Percentiles rank a stretch among this genome's conserved stretches.
phyloP scores from a whole-genome alignment of 2,888 invertebrate species.

The Dynastes hyllus region DNA sequence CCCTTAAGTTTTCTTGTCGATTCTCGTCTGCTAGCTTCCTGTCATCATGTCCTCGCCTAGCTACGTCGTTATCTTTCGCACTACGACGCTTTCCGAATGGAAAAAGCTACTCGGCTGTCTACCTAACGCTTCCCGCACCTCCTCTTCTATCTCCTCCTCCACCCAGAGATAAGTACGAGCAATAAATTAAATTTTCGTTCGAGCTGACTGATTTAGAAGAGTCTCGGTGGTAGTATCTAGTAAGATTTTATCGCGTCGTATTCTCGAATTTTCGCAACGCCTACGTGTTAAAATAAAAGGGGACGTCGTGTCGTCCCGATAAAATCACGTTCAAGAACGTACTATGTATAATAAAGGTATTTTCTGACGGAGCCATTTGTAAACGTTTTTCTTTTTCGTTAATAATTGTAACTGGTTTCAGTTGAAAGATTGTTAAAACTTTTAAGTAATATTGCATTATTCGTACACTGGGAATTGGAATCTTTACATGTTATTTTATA shows the following conservation, averaged over 20 bases:
- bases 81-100: constrained; percentile 66
- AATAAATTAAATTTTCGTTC: constrained; percentile 44
- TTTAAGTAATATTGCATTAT: too few species aligned
- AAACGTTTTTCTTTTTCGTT: too few species aligned
- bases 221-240: background rate
- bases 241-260: background rate
- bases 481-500: too few species aligned
- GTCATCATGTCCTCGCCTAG: constrained; percentile 66
- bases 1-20: constrained; percentile 69
- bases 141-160: background rate
- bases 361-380: too few species aligned
- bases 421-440: too few species aligned
- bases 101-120: constrained; percentile 56
- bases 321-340: too few species aligned
- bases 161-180: constrained; percentile 31
- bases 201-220: constrained; percentile 37
- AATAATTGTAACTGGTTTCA: too few species aligned
- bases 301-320: too few species aligned
- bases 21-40: constrained; percentile 69
- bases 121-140: background rate
- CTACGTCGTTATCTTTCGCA: constrained; percentile 70
- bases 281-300: too few species aligned
- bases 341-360: too few species aligned
- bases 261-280: constrained; percentile 3
- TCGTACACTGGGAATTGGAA: too few species aligned